Evolutionary conservation across 2,888 invertebrate genomes (phyloP).

Genomic region (Bellardia bayeri): DNA sequence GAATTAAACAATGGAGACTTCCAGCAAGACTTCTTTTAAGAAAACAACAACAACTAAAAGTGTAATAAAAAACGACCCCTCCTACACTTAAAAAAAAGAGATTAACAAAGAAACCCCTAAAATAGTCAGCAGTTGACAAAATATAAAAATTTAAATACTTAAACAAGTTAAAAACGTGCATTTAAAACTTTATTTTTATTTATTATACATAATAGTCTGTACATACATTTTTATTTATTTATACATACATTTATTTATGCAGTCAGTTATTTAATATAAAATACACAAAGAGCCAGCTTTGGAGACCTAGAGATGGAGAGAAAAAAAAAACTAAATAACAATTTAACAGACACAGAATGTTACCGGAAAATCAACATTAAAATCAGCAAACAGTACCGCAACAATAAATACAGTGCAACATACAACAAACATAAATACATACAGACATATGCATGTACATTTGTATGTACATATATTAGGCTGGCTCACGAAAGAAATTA

Average conservation of each 20-base stretch:
- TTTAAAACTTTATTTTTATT: slow-evolving; percentile 18
- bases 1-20: slow-evolving; percentile 33
- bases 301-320: neutral
- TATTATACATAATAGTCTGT: neutral
- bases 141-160: neutral
- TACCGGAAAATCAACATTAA: slow-evolving; percentile 70
- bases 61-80: slow-evolving; percentile 15
- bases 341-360: slow-evolving; percentile 61
- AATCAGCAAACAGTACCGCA: slow-evolving; percentile 62
- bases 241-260: neutral
- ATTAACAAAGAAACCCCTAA: neutral
- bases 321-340: slow-evolving; percentile 57
- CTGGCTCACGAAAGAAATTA: neutral
- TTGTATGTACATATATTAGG: neutral
- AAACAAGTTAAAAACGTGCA: slow-evolving; percentile 21
- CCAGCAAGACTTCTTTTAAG: slow-evolving; percentile 22
- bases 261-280: slow-evolving; percentile 41
- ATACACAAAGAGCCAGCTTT: slow-evolving; percentile 22
- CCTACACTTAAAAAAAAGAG: slow-evolving; percentile 33
- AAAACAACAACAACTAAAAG: neutral
- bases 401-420: slow-evolving; percentile 50
- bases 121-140: slow-evolving; percentile 50
- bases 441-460: neutral
- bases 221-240: slow-evolving; percentile 18
- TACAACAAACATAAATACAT: neutral